phyloP scores from a whole-genome alignment of 2,113 vertebrate species.

The western clawed frog (Xenopus tropicalis) region DNA sequence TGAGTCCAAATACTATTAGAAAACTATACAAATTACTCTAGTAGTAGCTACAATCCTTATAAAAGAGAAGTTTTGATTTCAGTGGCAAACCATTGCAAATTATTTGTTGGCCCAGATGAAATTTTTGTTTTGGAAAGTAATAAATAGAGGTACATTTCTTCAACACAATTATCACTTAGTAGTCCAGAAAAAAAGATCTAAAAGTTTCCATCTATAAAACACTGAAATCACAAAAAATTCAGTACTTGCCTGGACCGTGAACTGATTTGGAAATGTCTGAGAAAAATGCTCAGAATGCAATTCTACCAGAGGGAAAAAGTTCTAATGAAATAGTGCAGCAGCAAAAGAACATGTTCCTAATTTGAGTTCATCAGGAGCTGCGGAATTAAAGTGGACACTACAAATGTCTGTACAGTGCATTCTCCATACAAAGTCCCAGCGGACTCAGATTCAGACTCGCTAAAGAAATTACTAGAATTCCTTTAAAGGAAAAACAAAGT shows the following conservation, averaged over 20 bases:
- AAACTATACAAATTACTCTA: too few species aligned
- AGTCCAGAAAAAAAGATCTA: too few species aligned
- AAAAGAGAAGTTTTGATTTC: too few species aligned
- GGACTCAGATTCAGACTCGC: neutral
- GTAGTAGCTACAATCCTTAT: too few species aligned
- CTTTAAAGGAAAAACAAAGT: neutral
- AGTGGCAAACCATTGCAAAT: too few species aligned
- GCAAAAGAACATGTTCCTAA: neutral
- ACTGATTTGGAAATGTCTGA: neutral
- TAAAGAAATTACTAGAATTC: neutral
- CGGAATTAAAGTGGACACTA: slow-evolving; percentile 2
- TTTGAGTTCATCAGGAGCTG: neutral
- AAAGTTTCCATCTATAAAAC: too few species aligned
- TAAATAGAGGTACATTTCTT: too few species aligned
- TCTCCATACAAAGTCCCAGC: neutral
- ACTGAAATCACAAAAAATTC: neutral
- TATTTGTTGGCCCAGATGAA: too few species aligned
- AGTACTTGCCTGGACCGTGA: neutral
- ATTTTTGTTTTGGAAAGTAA: too few species aligned
- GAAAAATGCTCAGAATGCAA: neutral
- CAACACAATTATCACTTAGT: too few species aligned
- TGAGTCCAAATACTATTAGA: too few species aligned
- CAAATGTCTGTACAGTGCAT: neutral
- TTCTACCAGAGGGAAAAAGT: slow-evolving; percentile 1
- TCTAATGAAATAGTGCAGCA: slow-evolving; percentile 9